Evolutionary conservation across 1,140 invertebrate species (phyloP).

Genomic region (Doryteuthis pealeii): DNA sequence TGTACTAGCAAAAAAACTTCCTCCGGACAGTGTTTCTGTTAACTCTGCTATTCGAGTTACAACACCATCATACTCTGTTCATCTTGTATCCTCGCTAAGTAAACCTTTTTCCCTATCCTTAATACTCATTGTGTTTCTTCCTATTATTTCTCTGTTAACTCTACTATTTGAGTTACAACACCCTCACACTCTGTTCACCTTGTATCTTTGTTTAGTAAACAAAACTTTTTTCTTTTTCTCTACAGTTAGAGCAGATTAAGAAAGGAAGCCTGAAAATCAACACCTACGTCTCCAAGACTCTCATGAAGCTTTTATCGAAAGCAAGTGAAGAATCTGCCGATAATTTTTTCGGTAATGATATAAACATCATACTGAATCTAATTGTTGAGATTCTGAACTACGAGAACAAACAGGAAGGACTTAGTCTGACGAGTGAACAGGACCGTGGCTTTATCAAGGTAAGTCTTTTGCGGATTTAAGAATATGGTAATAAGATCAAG

Average conservation of each 20-base stretch:
- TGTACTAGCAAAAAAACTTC: constrained; percentile 69
- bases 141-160: no score
- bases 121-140: no score
- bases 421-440: constrained; percentile 92
- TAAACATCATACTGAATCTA: constrained; percentile 78
- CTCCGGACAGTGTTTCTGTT: no score
- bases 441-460: constrained; percentile 89
- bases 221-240: constrained; percentile 30
- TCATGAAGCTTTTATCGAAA: constrained; percentile 74
- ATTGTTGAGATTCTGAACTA: constrained; percentile 76
- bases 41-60: no score
- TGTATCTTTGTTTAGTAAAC: no score
- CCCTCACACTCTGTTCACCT: no score
- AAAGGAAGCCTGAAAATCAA: constrained; percentile 65
- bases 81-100: constrained; percentile 83
- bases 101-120: no score
- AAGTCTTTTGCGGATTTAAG: constrained; percentile 35
- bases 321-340: constrained; percentile 69
- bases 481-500: no score
- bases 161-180: no score
- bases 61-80: constrained; percentile 88
- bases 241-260: constrained; percentile 41
- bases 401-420: constrained; percentile 70
- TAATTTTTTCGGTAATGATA: constrained; percentile 81
- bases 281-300: constrained; percentile 85